These are phyloP conservation scores for Cephalopterus ornatus DNA, from an alignment of 2,113 vertebrate genomes.

Conservation along the genomic window DNA sequence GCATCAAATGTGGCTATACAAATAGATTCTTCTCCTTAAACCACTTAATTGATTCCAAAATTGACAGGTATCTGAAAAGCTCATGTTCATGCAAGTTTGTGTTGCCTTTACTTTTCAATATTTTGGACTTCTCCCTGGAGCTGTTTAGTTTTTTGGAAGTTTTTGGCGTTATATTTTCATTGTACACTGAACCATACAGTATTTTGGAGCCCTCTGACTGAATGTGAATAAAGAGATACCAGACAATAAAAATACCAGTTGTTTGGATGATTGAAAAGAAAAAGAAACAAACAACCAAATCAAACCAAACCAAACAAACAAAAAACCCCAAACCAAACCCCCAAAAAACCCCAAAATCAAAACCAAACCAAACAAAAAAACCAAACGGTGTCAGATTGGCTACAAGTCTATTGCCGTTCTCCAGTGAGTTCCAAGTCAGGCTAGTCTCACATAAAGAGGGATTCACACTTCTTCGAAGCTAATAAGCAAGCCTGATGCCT, in stretches of 20 bases:
- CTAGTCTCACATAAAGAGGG: not conserved
- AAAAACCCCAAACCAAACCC: no score
- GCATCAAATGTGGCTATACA: not conserved
- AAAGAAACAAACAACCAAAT: not conserved
- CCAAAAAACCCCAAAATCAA: no score
- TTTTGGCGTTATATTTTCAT: not conserved
- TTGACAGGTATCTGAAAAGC: not conserved
- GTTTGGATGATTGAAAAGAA: not conserved
- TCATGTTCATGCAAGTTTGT: not conserved
- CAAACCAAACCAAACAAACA: no score
- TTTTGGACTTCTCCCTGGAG: not conserved
- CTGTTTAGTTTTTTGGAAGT: fast-evolving
- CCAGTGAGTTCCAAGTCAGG: not conserved
- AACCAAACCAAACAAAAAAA: fast-evolving
- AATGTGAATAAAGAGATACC: not conserved
- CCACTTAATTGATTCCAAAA: not conserved
- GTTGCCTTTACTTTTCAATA: not conserved
- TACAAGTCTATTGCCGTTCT: not conserved
- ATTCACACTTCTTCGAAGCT: not conserved
- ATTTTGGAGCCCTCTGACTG: not conserved
- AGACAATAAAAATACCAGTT: not conserved
- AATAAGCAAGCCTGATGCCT: not conserved
- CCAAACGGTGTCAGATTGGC: not conserved
- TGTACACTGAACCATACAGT: not conserved
- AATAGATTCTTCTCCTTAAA: not conserved